Percentiles rank a stretch among this genome's conserved stretches.
phyloP scores from a whole-genome alignment of 2,113 vertebrate genomes.

The Centropus unirufus region DNA sequence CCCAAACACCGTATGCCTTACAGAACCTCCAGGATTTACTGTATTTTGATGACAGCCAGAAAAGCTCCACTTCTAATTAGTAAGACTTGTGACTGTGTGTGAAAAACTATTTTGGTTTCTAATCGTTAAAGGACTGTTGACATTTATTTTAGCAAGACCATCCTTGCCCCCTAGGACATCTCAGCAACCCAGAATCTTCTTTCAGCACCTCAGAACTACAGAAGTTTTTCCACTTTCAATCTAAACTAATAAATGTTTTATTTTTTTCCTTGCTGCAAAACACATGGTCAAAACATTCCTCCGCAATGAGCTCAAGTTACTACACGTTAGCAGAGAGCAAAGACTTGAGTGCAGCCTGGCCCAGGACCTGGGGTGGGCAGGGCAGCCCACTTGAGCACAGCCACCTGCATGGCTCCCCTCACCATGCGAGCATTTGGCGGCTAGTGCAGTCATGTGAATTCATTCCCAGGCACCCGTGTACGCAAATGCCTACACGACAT shows the following conservation, averaged over 20 bases:
- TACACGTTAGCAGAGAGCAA: background rate
- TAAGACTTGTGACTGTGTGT: background rate
- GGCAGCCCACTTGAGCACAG: rapidly evolving
- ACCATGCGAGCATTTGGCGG: rapidly evolving
- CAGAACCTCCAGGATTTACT: background rate
- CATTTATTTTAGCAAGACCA: background rate
- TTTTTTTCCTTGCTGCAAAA: background rate
- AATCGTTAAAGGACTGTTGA: background rate
- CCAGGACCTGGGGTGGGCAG: background rate
- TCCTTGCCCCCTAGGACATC: background rate
- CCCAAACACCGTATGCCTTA: background rate
- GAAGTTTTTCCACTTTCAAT: background rate
- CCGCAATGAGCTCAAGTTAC: background rate
- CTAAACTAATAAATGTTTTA: background rate
- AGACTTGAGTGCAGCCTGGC: rapidly evolving
- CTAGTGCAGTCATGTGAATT: background rate
- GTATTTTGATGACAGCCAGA: background rate
- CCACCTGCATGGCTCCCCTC: rapidly evolving
- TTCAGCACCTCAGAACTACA: background rate
- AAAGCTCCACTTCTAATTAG: background rate
- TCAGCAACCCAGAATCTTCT: background rate
- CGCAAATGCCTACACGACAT: rapidly evolving
- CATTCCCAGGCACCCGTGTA: background rate
- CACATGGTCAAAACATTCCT: background rate
- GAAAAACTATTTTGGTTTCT: background rate